Base-by-base conservation (phyloP, 2,113 vertebrate genomes). In the Scomber colias region DNA sequence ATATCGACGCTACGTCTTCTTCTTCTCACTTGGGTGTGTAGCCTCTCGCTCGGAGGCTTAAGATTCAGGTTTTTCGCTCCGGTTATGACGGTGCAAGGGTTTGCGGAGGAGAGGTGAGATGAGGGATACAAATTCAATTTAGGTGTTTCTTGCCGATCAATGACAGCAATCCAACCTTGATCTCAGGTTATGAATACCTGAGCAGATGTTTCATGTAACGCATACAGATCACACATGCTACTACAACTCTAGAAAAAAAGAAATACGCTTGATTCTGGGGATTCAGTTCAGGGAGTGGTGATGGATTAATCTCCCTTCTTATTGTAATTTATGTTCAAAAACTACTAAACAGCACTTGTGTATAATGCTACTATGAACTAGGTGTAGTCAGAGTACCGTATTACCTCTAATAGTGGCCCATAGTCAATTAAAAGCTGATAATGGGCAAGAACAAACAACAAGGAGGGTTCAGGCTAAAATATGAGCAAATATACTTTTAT, bases 111-210 rank as follows among this genome's bases (percentile, higher is more conserved):
- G 82, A 85, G 87, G 80, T 86, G 79, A 90, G 87, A 88, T 71
- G 85, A 83, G 90, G 92, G 93, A 94, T 94, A 89, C 85, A 92
- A 89, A 93, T 93, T 92, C 93, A 92, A 95, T 95, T 91, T 93
- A 86, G 84, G 85, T 78, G 77, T 87, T 90, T 79, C 78, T 27
- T 75, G 62, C 68, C 65, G 84, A 94, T 95, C 92, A 82, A 95
- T 95, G 92, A 50, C 87, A 51, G 81, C 89, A 91, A 94, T 94
- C 92, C 92, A 63, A 93, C 89, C 91, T 90, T 88, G 87, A 93
- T 91, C 91, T 88, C 87, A 92, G 92, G 90, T 92, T 91, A 92
- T 93, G 92, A 93, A 94, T 93, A 92, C 92, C 91, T 94, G 87
- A 95, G 81, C 90, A 89, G 90, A 50, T 63, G 64, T 57, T 57